Conservation (phyloP, 2,113 vertebrate species). For the Halcyon senegalensis region DNA sequence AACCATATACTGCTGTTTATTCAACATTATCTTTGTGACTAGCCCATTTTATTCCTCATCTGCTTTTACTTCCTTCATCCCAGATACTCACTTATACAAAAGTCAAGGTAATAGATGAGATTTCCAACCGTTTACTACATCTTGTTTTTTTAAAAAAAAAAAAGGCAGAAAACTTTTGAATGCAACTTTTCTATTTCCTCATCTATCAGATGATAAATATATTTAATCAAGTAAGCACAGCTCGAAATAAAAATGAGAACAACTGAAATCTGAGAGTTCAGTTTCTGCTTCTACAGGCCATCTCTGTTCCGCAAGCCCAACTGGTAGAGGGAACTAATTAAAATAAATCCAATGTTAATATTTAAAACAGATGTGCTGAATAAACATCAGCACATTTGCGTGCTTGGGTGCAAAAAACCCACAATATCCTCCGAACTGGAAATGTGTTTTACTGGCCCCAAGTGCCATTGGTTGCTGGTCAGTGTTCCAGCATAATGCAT, state of each 20-base stretch:
- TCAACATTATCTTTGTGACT: neutral
- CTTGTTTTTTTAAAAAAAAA: neutral
- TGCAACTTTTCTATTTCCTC: neutral
- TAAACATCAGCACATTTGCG: neutral
- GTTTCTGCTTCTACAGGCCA: neutral
- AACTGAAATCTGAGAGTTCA: neutral
- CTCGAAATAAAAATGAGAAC: neutral
- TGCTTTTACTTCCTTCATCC: neutral
- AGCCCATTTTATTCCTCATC: neutral
- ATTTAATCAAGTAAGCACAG: neutral
- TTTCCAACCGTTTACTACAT: neutral
- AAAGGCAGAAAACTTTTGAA: neutral
- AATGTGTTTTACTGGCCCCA: neutral
- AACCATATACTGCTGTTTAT: neutral
- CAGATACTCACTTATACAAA: neutral
- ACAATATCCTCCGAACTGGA: neutral
- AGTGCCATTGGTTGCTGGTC: neutral
- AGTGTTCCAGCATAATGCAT: accelerated
- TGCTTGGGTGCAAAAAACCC: neutral
- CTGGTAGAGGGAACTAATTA: neutral
- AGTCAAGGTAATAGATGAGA: neutral
- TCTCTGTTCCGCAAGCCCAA: neutral
- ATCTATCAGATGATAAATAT: neutral
- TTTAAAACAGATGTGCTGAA: neutral
- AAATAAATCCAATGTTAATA: neutral